Conservation (phyloP, 35 echinoderm and acorn worm genomes). For the Ophiothrix spiculata region DNA sequence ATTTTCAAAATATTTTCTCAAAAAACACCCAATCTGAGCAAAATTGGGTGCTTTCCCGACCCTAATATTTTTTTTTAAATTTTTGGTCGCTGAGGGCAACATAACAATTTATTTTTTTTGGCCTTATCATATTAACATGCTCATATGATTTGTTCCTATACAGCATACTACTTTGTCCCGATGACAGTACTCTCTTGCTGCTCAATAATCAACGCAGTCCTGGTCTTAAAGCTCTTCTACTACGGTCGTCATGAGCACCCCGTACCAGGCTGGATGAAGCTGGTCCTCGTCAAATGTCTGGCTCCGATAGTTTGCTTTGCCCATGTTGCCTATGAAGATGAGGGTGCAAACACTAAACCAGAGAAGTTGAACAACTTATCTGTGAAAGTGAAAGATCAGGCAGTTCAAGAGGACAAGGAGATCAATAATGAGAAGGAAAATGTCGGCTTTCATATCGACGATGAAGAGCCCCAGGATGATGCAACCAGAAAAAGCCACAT, state of each 20-base stretch:
- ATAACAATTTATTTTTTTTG: too few species aligned
- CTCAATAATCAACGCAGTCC: background rate
- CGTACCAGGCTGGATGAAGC: background rate
- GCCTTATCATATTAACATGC: too few species aligned
- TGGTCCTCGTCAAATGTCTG: background rate
- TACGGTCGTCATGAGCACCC: background rate
- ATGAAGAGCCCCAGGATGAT: background rate
- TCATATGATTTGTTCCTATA: too few species aligned
- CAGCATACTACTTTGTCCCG: background rate
- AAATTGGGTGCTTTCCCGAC: too few species aligned
- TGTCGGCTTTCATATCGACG: too few species aligned
- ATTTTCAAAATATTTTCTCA: too few species aligned
- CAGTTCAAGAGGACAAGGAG: background rate
- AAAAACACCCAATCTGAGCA: too few species aligned
- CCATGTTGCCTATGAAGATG: background rate
- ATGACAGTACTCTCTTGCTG: background rate
- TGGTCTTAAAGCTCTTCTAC: background rate
- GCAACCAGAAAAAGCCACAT: background rate
- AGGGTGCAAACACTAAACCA: background rate
- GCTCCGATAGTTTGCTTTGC: background rate
- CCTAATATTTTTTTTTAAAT: too few species aligned
- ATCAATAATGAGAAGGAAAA: background rate
- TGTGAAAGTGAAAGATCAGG: background rate
- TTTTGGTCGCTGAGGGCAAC: too few species aligned
- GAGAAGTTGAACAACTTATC: background rate